Evolutionary conservation across 2,113 vertebrate genomes (phyloP).

Genomic region (Notechis scutatus): DNA sequence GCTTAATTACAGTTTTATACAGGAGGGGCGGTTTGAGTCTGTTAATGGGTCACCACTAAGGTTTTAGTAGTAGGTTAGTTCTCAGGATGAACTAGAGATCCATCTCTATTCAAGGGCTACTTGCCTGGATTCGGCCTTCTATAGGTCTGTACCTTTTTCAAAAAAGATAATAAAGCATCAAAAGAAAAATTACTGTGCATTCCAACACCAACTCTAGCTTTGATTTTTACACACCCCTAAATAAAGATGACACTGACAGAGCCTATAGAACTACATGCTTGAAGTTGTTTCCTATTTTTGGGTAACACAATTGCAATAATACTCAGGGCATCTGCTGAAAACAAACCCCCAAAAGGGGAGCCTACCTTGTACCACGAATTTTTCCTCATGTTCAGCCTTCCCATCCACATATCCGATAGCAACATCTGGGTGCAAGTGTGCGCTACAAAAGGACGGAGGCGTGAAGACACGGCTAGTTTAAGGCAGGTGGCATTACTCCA

Average conservation of each 20-base stretch:
- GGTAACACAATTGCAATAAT: slow-evolving; percentile 14
- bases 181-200: slow-evolving; percentile 59
- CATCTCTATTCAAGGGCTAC: slow-evolving; percentile 61
- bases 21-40: slow-evolving; percentile 23
- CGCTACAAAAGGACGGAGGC: slow-evolving; percentile 91
- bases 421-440: slow-evolving; percentile 98
- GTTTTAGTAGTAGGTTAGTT: slow-evolving; percentile 67
- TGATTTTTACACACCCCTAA: slow-evolving; percentile 51
- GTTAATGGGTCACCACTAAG: slow-evolving; percentile 56
- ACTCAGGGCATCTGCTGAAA: not conserved
- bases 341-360: not conserved
- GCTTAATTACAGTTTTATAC: slow-evolving; percentile 45
- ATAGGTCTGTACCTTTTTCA: slow-evolving; percentile 70
- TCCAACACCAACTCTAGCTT: slow-evolving; percentile 42
- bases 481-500: slow-evolving; percentile 99
- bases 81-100: slow-evolving; percentile 58
- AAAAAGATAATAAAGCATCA: slow-evolving; percentile 67
- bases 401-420: slow-evolving; percentile 99
- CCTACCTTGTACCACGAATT: slow-evolving; percentile 99
- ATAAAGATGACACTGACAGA: slow-evolving; percentile 14
- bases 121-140: slow-evolving; percentile 69
- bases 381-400: slow-evolving; percentile 97
- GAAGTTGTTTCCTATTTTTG: not conserved
- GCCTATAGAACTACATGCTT: slow-evolving; percentile 9
- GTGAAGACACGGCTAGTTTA: slow-evolving; percentile 94